Conservation (phyloP, 2,797 vertebrate genomes). For the Glyptemys insculpta region DNA sequence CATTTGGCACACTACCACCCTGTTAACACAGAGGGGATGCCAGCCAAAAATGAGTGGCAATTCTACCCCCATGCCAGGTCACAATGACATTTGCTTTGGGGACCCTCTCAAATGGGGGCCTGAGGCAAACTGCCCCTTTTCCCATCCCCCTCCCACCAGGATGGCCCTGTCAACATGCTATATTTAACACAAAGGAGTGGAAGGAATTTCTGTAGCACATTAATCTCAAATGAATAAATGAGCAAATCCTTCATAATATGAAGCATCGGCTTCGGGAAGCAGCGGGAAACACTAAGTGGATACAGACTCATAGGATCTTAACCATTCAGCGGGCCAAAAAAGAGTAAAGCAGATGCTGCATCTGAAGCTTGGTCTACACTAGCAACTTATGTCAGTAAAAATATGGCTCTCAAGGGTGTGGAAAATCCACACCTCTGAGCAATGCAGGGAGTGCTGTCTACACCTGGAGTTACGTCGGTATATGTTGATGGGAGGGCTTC, state of each 20-base stretch:
- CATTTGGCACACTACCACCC: neutral
- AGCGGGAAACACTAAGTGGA: slow-evolving; percentile 44
- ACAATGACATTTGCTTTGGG: neutral
- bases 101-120: neutral
- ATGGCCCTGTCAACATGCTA: neutral
- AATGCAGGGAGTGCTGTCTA: neutral
- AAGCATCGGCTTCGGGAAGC: slow-evolving; percentile 39
- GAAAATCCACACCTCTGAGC: neutral
- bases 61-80: neutral
- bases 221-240: slow-evolving; percentile 4
- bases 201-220: neutral
- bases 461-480: too few relatives aligned
- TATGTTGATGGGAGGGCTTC: neutral
- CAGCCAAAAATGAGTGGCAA: neutral
- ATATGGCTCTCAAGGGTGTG: neutral
- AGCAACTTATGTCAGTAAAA: neutral
- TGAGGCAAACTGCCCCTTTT: neutral
- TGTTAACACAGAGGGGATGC: neutral
- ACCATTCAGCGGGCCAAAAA: slow-evolving; percentile 45
- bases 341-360: slow-evolving; percentile 49
- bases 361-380: neutral
- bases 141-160: too few relatives aligned
- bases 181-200: slow-evolving; percentile 3
- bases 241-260: slow-evolving; percentile 42
- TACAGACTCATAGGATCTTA: slow-evolving; percentile 36